phyloP scores from a whole-genome alignment of 1,140 invertebrate genomes.

The Rhyzopertha dominica region DNA sequence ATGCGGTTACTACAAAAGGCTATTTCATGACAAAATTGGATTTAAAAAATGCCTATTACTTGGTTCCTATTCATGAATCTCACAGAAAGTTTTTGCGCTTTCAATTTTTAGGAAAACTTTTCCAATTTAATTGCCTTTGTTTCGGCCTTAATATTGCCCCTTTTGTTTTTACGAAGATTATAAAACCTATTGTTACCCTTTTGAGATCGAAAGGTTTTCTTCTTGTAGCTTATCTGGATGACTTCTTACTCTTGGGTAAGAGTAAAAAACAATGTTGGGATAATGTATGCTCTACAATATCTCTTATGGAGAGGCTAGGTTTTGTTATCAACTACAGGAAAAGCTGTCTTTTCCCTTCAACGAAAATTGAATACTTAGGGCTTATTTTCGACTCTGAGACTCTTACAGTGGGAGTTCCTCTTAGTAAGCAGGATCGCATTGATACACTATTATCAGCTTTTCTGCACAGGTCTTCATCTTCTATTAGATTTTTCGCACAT shows the following conservation, averaged over 20 bases:
- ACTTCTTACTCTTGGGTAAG: conserved; percentile 28
- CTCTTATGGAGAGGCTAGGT: conserved; percentile 9
- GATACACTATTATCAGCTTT: conserved; percentile 12
- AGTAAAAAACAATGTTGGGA: conserved; percentile 8
- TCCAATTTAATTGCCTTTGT: conserved; percentile 24
- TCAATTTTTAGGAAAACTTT: conserved; percentile 21
- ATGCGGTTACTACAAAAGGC: conserved; percentile 20
- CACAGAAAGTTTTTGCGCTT: conserved; percentile 35
- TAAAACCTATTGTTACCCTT: conserved; percentile 21
- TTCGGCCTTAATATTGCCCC: conserved; percentile 23
- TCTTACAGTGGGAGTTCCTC: conserved; percentile 22
- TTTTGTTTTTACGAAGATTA: conserved; percentile 26
- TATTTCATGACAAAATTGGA: conserved; percentile 25
- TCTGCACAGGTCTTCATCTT: conserved; percentile 8
- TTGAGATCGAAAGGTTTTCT: conserved; percentile 16
- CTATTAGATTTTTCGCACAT: conserved; percentile 26
- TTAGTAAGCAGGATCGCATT: conserved; percentile 16
- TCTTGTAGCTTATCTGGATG: conserved; percentile 35
- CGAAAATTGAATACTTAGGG: conserved; percentile 24
- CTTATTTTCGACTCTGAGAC: conserved; percentile 21
- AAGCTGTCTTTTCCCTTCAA: conserved; percentile 20
- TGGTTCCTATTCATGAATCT: conserved; percentile 18
- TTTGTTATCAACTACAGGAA: conserved; percentile 28
- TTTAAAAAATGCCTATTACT: conserved; percentile 24
- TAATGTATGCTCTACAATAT: conserved; percentile 1